These are phyloP conservation scores for Darevskia nairensis DNA, from an alignment of 2,797 vertebrate genomes.

Conservation along the genomic window DNA sequence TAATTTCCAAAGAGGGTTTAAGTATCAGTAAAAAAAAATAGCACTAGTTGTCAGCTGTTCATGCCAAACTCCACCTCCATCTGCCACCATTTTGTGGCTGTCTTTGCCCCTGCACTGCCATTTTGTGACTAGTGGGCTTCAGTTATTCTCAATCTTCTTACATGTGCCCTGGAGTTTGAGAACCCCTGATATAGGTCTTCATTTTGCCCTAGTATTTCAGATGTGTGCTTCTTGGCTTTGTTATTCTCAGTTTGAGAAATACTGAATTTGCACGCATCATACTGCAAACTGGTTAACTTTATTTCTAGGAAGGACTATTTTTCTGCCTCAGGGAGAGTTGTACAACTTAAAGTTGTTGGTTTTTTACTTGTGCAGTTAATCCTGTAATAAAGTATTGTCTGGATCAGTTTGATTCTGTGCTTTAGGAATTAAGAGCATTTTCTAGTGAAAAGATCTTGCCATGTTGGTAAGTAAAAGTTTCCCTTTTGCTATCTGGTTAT, in stretches of 20 bases:
- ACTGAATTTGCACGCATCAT: neutral
- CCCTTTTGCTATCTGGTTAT: neutral
- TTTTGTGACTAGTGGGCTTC: neutral
- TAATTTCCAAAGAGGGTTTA: too few species aligned
- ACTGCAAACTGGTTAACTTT: neutral
- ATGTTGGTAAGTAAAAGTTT: neutral
- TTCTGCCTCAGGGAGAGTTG: neutral
- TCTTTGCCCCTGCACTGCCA: neutral
- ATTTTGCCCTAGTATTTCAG: neutral
- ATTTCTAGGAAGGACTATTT: neutral
- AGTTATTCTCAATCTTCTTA: neutral
- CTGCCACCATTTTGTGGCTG: neutral
- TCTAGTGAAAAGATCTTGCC: neutral
- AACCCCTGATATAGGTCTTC: too few species aligned
- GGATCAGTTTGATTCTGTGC: neutral
- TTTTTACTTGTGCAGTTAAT: neutral
- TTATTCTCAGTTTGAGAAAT: neutral
- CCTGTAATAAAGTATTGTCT: neutral
- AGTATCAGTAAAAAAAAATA: too few species aligned
- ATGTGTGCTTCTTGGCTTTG: neutral
- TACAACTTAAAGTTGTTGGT: neutral
- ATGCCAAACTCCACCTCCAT: too few species aligned
- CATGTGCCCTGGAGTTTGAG: neutral
- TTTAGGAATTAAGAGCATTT: neutral
- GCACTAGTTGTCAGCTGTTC: too few species aligned